phyloP scores from a whole-genome alignment of 2,113 vertebrate species.

The Aptenodytes patagonicus region DNA sequence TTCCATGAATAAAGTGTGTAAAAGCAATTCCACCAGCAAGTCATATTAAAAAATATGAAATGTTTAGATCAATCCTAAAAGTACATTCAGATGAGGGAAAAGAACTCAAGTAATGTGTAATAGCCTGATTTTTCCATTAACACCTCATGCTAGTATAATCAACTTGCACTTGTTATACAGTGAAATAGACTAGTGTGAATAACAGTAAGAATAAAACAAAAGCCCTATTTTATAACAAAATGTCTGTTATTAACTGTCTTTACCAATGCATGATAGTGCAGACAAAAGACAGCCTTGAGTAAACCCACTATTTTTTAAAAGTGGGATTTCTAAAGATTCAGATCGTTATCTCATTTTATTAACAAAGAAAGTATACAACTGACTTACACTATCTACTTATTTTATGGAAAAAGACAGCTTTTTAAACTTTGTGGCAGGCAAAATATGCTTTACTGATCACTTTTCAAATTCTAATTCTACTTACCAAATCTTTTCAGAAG shows the following conservation, averaged over 20 bases:
- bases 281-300: background rate
- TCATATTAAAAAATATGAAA: background rate
- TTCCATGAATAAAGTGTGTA: background rate
- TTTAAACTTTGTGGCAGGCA: background rate
- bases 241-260: background rate
- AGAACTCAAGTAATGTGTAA: background rate
- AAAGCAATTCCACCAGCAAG: background rate
- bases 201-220: background rate
- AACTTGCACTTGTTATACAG: background rate
- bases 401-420: background rate
- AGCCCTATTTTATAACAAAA: background rate
- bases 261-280: background rate
- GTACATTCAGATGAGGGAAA: background rate
- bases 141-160: background rate
- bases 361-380: background rate
- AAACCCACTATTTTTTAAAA: background rate
- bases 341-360: background rate
- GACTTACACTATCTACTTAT: background rate
- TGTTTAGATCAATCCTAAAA: background rate
- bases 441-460: background rate
- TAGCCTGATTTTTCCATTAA: slow-evolving; percentile 14
- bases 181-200: background rate
- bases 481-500: background rate
- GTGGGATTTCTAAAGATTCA: background rate
- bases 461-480: background rate